A percentile compares a stretch with the other conserved stretches of the same genome.
phyloP scores from a whole-genome alignment of 2,113 vertebrate genomes.

The Lamprologus sp. region DNA sequence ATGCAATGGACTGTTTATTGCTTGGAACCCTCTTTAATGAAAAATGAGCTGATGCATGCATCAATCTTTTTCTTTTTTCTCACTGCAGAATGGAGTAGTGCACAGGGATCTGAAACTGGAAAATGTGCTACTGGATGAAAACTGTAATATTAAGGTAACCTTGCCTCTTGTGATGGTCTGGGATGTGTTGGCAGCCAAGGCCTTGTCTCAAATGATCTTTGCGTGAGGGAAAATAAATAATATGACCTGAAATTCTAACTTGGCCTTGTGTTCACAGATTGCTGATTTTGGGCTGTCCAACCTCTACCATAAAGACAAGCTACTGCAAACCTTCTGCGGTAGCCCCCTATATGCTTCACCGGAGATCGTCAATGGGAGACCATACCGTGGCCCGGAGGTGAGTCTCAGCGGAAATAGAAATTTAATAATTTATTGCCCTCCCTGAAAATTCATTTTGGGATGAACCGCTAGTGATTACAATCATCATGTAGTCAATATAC shows the following conservation, averaged over 20 bases:
- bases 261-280: conserved; percentile 74
- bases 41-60: not conserved
- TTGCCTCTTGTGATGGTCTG: not conserved
- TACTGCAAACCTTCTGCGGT: conserved; percentile 95
- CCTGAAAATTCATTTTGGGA: not conserved
- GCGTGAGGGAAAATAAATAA: not conserved
- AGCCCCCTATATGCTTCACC: conserved; percentile 96
- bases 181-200: not conserved
- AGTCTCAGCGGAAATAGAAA: not conserved
- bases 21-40: not conserved
- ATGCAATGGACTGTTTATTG: conserved; percentile 4
- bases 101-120: conserved; percentile 98
- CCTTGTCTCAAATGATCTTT: not conserved
- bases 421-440: not conserved
- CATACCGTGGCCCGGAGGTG: conserved; percentile 94
- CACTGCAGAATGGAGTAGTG: conserved; percentile 87
- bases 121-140: conserved; percentile 98
- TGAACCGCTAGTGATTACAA: not conserved
- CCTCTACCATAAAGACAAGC: conserved; percentile 93
- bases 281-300: conserved; percentile 98
- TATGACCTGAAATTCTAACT: not conserved
- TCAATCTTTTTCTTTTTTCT: not conserved
- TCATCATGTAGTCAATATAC: not conserved
- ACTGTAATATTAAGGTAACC: conserved; percentile 95
- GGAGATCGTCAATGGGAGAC: conserved; percentile 96